Evolutionary conservation across 2,888 invertebrate genomes (phyloP).

Genomic region (Latrodectus elegans): DNA sequence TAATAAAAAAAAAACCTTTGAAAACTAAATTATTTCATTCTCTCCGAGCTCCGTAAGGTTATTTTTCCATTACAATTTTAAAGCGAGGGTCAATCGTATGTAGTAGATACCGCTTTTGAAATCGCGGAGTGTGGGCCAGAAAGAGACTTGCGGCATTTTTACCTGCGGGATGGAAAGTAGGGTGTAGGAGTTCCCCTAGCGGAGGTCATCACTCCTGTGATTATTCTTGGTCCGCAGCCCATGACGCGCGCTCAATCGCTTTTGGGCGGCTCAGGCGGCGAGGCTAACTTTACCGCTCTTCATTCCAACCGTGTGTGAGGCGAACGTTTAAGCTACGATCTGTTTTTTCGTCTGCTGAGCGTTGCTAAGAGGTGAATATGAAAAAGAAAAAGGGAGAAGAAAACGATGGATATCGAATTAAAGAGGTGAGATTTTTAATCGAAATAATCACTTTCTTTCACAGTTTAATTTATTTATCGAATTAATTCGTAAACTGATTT

Average conservation of each 20-base stretch:
- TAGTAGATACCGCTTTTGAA: not conserved
- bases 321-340: not conserved
- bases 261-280: not conserved
- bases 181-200: conserved; percentile 50
- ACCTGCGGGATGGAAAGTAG: conserved; percentile 2
- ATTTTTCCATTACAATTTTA: too few relatives aligned
- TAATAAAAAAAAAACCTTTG: too few relatives aligned
- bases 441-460: not conserved
- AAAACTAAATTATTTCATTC: too few relatives aligned
- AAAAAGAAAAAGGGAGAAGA: conserved; percentile 50
- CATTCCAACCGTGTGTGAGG: not conserved
- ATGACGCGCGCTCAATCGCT: conserved; percentile 10
- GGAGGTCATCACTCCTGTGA: conserved; percentile 57
- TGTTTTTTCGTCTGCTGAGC: not conserved
- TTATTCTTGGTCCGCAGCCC: conserved; percentile 14
- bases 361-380: conserved; percentile 31
- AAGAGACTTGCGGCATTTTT: not conserved
- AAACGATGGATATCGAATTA: conserved; percentile 60
- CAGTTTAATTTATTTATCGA: too few relatives aligned
- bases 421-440: conserved; percentile 30
- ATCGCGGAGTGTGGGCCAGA: not conserved
- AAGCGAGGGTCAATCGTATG: too few relatives aligned
- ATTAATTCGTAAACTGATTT: too few relatives aligned
- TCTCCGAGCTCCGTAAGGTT: too few relatives aligned
- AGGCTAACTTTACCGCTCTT: not conserved